Conservation (phyloP, 2,113 vertebrate species). For the Empidonax alnorum region DNA sequence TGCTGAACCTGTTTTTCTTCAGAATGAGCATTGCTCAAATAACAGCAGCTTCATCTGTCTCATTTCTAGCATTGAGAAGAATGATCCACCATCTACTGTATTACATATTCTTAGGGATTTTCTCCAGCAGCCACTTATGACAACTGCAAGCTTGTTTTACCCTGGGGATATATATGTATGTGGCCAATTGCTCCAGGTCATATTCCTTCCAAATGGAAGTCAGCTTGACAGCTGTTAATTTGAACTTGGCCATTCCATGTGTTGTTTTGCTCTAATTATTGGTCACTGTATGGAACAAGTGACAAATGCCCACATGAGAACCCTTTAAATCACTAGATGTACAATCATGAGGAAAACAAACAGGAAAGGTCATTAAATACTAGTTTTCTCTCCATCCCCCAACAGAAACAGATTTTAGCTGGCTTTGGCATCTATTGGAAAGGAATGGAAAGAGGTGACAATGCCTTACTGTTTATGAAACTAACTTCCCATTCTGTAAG, state of each 20-base stretch:
- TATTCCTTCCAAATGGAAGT: constrained; percentile 20
- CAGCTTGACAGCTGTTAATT: constrained; percentile 37
- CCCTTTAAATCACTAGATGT: not conserved
- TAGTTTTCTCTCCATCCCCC: constrained; percentile 5
- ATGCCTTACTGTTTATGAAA: constrained; percentile 14
- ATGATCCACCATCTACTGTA: not conserved
- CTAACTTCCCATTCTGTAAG: not conserved
- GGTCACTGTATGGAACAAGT: constrained; percentile 38
- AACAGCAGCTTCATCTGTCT: not conserved
- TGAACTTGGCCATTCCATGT: constrained; percentile 1
- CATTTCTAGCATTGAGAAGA: not conserved
- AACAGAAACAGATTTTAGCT: not conserved
- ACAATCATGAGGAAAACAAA: constrained; percentile 11
- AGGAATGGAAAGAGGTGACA: not conserved
- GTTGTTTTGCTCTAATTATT: constrained; percentile 28
- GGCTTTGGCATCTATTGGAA: not conserved
- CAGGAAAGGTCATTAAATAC: not conserved
- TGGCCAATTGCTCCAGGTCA: constrained; percentile 30
- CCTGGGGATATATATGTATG: not conserved
- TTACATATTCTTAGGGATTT: constrained; percentile 10
- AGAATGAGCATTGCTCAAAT: not conserved
- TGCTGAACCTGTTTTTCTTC: not conserved
- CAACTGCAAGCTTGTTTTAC: constrained; percentile 12
- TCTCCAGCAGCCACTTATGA: not conserved
- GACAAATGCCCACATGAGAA: constrained; percentile 41